Conservation (phyloP, 2,113 vertebrate genomes). For the Channa argus region DNA sequence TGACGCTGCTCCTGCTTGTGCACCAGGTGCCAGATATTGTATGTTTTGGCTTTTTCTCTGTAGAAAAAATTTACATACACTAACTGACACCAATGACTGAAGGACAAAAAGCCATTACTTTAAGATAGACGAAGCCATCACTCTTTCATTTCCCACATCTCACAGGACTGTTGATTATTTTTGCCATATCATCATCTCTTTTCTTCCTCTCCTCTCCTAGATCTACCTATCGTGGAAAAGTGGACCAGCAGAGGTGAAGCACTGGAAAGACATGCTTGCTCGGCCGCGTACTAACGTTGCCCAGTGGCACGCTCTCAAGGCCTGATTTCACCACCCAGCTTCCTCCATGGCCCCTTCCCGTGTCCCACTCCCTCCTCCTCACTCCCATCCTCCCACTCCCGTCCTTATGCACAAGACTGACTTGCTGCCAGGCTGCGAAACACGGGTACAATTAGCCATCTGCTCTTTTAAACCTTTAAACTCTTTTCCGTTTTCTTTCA, state of each 20-base stretch:
- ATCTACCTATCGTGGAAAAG: conserved; percentile 99
- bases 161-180: not conserved
- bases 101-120: not conserved
- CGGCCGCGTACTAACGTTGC: conserved; percentile 96
- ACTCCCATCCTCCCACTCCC: conserved; percentile 55
- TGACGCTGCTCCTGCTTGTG: not conserved
- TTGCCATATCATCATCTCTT: not conserved
- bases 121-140: not conserved
- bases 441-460: conserved; percentile 89
- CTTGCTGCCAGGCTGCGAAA: conserved; percentile 83
- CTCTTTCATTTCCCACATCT: not conserved
- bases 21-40: not conserved
- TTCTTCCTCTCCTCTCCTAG: conserved; percentile 71
- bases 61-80: not conserved
- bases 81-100: not conserved
- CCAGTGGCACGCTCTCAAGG: conserved; percentile 99
- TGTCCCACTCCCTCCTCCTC: conserved; percentile 73
- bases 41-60: too few relatives aligned
- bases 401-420: conserved; percentile 87
- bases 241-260: conserved; percentile 96
- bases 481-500: conserved; percentile 53
- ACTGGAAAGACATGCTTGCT: conserved; percentile 99
- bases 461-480: conserved; percentile 83
- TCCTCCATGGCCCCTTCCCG: conserved; percentile 75
- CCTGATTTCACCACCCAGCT: conserved; percentile 85